Evolutionary conservation across 2,888 invertebrate species (phyloP), one percentile per base, ranked within the genome.

Genomic region (Lampropteryx suffumata): DNA sequence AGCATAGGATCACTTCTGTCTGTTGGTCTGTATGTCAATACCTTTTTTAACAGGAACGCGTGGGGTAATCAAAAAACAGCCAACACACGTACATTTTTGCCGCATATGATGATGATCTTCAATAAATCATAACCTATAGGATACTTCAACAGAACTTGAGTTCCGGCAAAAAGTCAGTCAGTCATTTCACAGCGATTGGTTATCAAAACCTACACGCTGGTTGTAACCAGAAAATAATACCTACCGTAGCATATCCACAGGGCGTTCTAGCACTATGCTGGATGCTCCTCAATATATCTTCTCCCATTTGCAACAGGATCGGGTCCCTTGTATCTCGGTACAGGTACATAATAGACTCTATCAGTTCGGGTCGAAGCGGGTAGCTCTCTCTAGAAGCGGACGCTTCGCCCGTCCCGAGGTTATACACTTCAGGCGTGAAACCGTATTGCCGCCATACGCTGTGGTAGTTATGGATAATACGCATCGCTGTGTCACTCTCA

Each of bases 391-490:
- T 91, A 57, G 97, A 95, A 0, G 92, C 87, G 0, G 96, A 95
- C 0, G 96, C 97, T 73, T 97, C 96, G 0, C 94, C 95, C 40
- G 95, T 94, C 0, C 97, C 95, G 62, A 99, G 96, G 77, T 98
- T 98, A 84, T 98, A 99, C 73, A 99, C 98, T 78, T 99, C 99
- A 0, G 99, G 99, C 0, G 98, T 95, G 73, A 99, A 98, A 0
- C 99, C 99, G 83, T 97, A 99, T 78, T 99, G 98, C 52, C 95
- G 95, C 97, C 98, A 98, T 0, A 99, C 97, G 69, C 96, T 95
- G 75, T 98, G 97, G 82, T 99, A 99, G 83, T 98, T 98, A 71
- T 97, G 95, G 56, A 99, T 91, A 2, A 98, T 97, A 65, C 96
- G 95, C 94, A 98, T 95, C 0, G 97, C 99, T 61, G 95, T 94